A percentile compares a stretch with the other conserved stretches of the same genome.
Evolutionary conservation across 2,888 invertebrate genomes (phyloP).

Genomic region (Lysandra coridon): DNA sequence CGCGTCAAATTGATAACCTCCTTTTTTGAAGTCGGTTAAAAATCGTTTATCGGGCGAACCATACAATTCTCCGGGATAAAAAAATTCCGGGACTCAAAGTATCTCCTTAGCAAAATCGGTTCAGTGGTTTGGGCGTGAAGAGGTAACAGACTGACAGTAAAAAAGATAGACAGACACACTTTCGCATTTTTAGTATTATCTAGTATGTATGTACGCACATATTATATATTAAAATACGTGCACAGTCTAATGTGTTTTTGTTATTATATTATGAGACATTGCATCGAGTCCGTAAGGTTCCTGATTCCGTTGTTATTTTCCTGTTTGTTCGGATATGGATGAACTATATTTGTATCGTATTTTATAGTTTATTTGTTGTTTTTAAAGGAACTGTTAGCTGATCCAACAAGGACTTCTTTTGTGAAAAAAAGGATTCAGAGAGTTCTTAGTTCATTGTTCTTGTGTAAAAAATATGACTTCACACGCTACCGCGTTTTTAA

Average conservation of each 20-base stretch:
- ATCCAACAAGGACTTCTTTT: background rate
- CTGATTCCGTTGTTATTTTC: slow-evolving; percentile 26
- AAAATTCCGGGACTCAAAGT: too few relatives aligned
- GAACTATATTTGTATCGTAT: slow-evolving; percentile 5
- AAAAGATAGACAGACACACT: too few relatives aligned
- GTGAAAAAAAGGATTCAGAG: background rate
- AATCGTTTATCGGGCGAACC: too few relatives aligned
- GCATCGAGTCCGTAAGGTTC: background rate
- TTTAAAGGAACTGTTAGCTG: background rate
- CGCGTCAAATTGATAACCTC: too few relatives aligned
- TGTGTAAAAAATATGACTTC: background rate
- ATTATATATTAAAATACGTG: background rate
- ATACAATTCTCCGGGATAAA: too few relatives aligned
- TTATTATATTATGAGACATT: background rate
- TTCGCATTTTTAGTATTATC: background rate
- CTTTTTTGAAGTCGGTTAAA: too few relatives aligned
- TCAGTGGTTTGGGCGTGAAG: too few relatives aligned
- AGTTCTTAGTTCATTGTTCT: background rate
- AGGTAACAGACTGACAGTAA: too few relatives aligned
- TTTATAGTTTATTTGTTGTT: slow-evolving; percentile 16
- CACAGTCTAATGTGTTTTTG: background rate
- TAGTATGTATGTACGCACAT: background rate
- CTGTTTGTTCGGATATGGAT: slow-evolving; percentile 16
- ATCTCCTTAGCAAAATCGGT: too few relatives aligned
- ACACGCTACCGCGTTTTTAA: background rate